Percentiles rank a stretch among this genome's conserved stretches.
Conservation (phyloP, 1,140 invertebrate species). For the Diachasma alloeum region DNA sequence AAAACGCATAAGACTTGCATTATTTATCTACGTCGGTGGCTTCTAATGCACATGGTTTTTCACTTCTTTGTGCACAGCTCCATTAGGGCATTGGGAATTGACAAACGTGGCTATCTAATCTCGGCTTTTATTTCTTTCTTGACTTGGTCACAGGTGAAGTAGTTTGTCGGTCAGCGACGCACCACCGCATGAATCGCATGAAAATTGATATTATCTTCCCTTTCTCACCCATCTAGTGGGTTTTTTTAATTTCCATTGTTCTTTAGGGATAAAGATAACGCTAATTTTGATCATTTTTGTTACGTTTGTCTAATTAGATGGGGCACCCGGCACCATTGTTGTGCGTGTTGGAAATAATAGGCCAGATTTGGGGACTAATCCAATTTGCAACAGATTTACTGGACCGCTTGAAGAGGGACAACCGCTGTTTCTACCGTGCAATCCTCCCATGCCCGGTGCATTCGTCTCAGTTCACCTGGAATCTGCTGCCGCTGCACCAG, state of each 20-base stretch:
- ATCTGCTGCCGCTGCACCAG: constrained; percentile 63
- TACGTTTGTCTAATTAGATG: constrained; percentile 62
- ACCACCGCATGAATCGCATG: constrained; percentile 1
- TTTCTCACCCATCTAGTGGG: not conserved
- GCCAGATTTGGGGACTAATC: constrained; percentile 92
- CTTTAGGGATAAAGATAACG: not conserved
- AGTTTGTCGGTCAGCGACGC: constrained; percentile 33
- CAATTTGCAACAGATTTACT: constrained; percentile 90
- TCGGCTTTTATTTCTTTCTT: not conserved
- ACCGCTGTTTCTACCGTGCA: constrained; percentile 91
- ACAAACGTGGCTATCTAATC: constrained; percentile 33
- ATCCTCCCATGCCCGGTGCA: constrained; percentile 93
- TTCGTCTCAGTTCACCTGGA: constrained; percentile 93
- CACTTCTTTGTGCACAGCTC: constrained; percentile 8
- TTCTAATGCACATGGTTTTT: constrained; percentile 20
- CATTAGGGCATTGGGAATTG: constrained; percentile 8
- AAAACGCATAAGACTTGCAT: constrained; percentile 15
- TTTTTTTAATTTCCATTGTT: not conserved
- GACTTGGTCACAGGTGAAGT: constrained; percentile 49
- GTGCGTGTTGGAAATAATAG: constrained; percentile 93
- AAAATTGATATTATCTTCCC: not conserved
- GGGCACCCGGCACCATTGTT: constrained; percentile 84
- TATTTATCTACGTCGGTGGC: constrained; percentile 6
- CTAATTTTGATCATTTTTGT: constrained; percentile 14
- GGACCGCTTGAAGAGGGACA: constrained; percentile 88